Percentiles rank a stretch among this genome's conserved stretches.
Conservation (phyloP, 2,888 invertebrate genomes). For the Eupithecia subumbrata region DNA sequence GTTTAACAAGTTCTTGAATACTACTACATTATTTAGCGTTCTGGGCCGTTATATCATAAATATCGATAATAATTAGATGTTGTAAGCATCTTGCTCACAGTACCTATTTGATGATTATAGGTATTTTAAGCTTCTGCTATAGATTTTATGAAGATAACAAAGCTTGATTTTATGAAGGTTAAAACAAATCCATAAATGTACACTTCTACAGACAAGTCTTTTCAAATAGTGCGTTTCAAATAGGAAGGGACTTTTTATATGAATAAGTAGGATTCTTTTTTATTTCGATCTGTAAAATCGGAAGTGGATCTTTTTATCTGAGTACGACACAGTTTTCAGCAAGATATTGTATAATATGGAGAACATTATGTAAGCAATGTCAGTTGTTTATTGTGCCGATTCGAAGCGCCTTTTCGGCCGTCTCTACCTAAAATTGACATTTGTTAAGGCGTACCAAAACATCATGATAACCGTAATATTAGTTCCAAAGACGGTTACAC, state of each 20-base stretch:
- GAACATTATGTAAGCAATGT: too few relatives aligned
- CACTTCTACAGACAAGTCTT: background rate
- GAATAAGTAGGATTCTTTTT: too few relatives aligned
- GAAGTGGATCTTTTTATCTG: too few relatives aligned
- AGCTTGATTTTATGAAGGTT: background rate
- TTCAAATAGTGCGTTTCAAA: background rate
- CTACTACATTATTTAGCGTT: background rate
- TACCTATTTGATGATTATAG: background rate
- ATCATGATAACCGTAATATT: too few relatives aligned
- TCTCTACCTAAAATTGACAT: too few relatives aligned
- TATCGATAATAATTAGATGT: background rate
- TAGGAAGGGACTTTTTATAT: background rate
- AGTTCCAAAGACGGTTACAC: too few relatives aligned
- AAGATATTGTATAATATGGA: too few relatives aligned
- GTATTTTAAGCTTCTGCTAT: background rate
- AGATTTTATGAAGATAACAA: background rate
- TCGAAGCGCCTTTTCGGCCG: too few relatives aligned
- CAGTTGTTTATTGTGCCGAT: too few relatives aligned
- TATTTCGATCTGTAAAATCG: too few relatives aligned
- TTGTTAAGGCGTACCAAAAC: too few relatives aligned
- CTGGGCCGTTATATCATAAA: background rate
- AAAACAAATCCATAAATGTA: background rate
- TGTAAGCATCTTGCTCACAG: background rate
- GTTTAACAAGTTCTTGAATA: background rate
- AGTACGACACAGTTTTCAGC: too few relatives aligned